Percentiles rank a stretch among this genome's conserved stretches.
These are phyloP conservation scores for Chrysogorgia sp. DNA, from an alignment of 92 coral and sea anemone genomes.

Conservation along the genomic window DNA sequence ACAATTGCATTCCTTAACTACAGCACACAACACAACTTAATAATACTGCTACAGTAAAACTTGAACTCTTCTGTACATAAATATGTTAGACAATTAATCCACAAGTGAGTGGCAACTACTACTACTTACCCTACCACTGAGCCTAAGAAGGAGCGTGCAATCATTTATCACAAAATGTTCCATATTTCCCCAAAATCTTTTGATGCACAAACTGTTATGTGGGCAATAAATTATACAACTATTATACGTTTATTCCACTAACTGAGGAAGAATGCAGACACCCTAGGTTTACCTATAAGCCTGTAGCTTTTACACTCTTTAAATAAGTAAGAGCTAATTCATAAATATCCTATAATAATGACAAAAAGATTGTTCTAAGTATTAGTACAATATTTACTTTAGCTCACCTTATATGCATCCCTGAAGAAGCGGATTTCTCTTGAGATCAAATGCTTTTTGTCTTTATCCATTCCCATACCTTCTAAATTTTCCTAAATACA, in stretches of 20 bases:
- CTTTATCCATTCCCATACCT: conserved; percentile 94
- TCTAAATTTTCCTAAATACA: conserved; percentile 87
- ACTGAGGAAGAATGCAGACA: too few relatives aligned
- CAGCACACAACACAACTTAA: too few relatives aligned
- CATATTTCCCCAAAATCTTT: conserved; percentile 31
- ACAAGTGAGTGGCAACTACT: background rate
- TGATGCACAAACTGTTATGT: conserved; percentile 38
- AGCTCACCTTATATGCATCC: conserved; percentile 86
- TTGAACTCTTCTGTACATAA: too few relatives aligned
- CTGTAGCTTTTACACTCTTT: too few relatives aligned
- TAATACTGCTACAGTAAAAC: too few relatives aligned
- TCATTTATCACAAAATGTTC: conserved; percentile 43
- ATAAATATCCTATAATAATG: conserved; percentile 24
- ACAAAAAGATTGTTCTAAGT: background rate
- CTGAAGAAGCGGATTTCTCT: conserved; percentile 90
- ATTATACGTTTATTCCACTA: too few relatives aligned
- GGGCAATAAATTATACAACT: conserved; percentile 41
- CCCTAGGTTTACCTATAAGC: too few relatives aligned
- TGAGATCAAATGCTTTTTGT: conserved; percentile 88
- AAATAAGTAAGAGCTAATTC: too few relatives aligned
- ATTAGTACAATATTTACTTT: conserved; percentile 5
- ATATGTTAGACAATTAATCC: conserved; percentile 26
- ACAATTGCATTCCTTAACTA: too few relatives aligned
- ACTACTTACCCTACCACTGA: conserved; percentile 42
- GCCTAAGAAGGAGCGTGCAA: conserved; percentile 35